Evolutionary conservation across 2,797 vertebrate genomes (phyloP), one percentile per base, ranked within the genome.

Genomic region (Oreochromis grahami): DNA sequence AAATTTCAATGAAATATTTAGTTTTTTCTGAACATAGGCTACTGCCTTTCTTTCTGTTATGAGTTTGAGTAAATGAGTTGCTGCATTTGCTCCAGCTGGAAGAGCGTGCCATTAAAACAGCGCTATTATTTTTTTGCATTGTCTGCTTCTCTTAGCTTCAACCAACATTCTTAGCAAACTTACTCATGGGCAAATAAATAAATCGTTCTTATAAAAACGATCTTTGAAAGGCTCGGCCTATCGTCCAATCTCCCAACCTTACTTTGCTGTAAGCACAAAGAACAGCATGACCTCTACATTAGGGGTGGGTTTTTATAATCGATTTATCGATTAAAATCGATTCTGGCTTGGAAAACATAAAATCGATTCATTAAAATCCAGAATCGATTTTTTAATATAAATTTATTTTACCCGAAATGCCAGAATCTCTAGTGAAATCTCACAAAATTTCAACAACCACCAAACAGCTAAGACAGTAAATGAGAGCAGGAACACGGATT

Each of bases 11-110:
- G 3, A 51, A 51, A 1, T n/a, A 3, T n/a, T n/a, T 11, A 1
- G 9, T 11, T 51, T 51, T 0, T n/a, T 51, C 9, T 51, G 19
- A 51, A 51, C 50, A 1, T 0, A 15, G 15, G 15, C 45, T 2
- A n/a, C 1, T 3, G 19, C 50, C 50, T 9, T 19, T 51, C 19
- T 5, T n/a, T 51, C 50, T 51, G 48, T 51, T 5, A 51, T 3
- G 17, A n/a, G 48, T 26, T 26, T 3, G 24, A 26, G 24, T 26
- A 26, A 26, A 26, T 26, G 24, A 26, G 4, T 26, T 26, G 24
- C 41, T 43, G 13, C 45, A 50, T 50, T 50, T n/a, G 48, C 48
- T 50, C 48, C 48, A 51, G 48, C 48, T 51, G 48, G 48, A 19
- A 50, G 48, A 50, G 9, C 8, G 50, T n/a, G 50, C 2, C 0